These are phyloP conservation scores for Parus major DNA, from an alignment of 2,113 vertebrate genomes.

Conservation along the genomic window DNA sequence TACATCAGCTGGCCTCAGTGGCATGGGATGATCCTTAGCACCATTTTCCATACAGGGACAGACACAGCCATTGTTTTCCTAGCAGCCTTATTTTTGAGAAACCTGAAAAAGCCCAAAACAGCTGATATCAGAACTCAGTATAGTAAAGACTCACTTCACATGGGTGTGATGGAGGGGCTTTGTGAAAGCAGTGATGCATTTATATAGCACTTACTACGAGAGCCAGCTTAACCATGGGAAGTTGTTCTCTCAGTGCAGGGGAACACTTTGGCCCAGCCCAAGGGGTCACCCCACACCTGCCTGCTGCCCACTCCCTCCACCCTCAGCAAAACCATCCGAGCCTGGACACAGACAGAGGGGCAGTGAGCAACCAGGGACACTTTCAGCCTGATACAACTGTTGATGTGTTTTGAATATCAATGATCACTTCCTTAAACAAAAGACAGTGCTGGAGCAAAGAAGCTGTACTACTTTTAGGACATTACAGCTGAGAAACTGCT, in stretches of 20 bases:
- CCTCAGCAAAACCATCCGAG: rapidly evolving
- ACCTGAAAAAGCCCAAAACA: not conserved
- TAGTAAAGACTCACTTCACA: not conserved
- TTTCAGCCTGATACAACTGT: not conserved
- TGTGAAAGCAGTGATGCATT: not conserved
- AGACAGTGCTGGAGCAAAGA: not conserved
- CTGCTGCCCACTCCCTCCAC: not conserved
- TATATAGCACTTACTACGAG: not conserved
- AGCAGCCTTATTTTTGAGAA: not conserved
- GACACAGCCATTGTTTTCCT: not conserved
- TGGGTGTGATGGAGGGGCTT: not conserved
- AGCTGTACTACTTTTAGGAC: not conserved
- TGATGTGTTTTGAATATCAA: not conserved
- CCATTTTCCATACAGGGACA: rapidly evolving
- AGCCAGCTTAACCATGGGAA: not conserved
- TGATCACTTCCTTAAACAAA: not conserved
- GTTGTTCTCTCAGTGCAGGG: not conserved
- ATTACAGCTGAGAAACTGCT: not conserved
- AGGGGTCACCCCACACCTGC: not conserved
- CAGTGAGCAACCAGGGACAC: not conserved
- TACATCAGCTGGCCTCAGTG: not conserved
- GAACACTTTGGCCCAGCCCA: not conserved
- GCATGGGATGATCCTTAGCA: not conserved
- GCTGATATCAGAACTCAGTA: not conserved
- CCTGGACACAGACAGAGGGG: not conserved